Conservation (phyloP, 2,113 vertebrate species). For the Charadrius vociferus region DNA sequence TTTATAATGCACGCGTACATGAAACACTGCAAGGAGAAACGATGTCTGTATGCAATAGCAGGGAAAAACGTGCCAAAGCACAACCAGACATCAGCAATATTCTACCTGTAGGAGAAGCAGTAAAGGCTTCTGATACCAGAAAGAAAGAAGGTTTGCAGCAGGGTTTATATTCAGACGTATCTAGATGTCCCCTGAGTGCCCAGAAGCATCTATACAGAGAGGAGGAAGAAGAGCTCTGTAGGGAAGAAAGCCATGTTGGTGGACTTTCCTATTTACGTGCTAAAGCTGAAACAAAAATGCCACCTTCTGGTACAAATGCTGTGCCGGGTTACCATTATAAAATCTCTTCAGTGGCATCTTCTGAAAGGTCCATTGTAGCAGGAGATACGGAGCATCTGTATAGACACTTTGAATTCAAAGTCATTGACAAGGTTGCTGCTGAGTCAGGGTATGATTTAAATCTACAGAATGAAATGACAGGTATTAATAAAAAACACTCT, state of each 20-base stretch:
- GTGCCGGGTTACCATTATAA: neutral
- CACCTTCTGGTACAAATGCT: slow-evolving; percentile 18
- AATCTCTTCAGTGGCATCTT: neutral
- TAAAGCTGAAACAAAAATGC: slow-evolving; percentile 43
- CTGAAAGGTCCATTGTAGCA: neutral
- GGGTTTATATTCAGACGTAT: slow-evolving; percentile 7
- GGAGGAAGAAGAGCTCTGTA: neutral
- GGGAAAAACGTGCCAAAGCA: slow-evolving; percentile 60
- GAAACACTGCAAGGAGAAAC: slow-evolving; percentile 65
- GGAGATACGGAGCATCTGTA: neutral
- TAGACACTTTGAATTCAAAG: neutral
- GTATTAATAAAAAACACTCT: neutral
- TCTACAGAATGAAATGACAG: slow-evolving; percentile 2
- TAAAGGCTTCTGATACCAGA: slow-evolving; percentile 31
- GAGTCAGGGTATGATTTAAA: slow-evolving; percentile 31
- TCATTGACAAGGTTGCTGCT: neutral
- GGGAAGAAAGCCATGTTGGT: neutral
- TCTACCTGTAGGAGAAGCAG: slow-evolving; percentile 25
- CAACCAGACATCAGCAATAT: slow-evolving; percentile 21
- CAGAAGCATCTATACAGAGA: neutral
- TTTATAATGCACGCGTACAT: slow-evolving; percentile 68
- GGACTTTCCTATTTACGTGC: neutral
- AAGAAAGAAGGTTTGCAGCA: slow-evolving; percentile 9
- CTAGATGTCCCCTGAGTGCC: neutral
- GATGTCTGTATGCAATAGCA: slow-evolving; percentile 24